A percentile compares a stretch with the other conserved stretches of the same genome.
These are phyloP conservation scores for Brachyhypopomus gauderio DNA, from an alignment of 2,113 vertebrate genomes.

Conservation along the genomic window DNA sequence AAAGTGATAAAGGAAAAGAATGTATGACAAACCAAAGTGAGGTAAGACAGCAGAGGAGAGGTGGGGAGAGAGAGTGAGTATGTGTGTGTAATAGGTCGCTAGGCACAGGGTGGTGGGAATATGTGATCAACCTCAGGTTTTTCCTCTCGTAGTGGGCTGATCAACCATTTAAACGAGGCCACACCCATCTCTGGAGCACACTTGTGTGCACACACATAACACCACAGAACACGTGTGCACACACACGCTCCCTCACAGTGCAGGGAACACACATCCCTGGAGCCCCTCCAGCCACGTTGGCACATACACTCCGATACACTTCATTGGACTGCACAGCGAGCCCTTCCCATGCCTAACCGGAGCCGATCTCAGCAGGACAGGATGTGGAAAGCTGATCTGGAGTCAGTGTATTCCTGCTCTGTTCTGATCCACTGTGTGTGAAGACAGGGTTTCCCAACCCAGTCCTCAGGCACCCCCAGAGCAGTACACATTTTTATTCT, in stretches of 20 bases:
- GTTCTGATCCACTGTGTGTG: neutral
- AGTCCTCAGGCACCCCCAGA: no score
- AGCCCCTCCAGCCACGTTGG: neutral
- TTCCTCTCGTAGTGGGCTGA: conserved; percentile 21
- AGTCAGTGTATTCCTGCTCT: conserved; percentile 1
- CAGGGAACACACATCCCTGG: conserved; percentile 24
- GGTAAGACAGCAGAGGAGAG: neutral
- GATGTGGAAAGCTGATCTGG: neutral
- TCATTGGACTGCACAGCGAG: conserved; percentile 21
- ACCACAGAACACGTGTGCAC: conserved; percentile 4
- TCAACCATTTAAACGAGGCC: conserved; percentile 26
- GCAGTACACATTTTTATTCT: no score
- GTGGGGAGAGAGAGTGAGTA: neutral
- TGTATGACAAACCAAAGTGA: conserved; percentile 19
- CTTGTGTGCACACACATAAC: conserved; percentile 6
- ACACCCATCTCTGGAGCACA: conserved; percentile 29
- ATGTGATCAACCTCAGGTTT: conserved; percentile 34
- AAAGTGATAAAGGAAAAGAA: conserved; percentile 21
- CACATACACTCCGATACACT: conserved; percentile 41
- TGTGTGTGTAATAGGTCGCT: conserved; percentile 27
- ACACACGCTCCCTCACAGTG: conserved; percentile 12
- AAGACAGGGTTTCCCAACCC: no score
- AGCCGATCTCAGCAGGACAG: conserved; percentile 14
- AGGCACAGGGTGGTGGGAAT: conserved; percentile 33
- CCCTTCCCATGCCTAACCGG: conserved; percentile 16